A percentile compares a stretch with the other conserved stretches of the same genome.
phyloP scores from a whole-genome alignment of 2,797 vertebrate species.

The Tenualosa thibaudeaui region DNA sequence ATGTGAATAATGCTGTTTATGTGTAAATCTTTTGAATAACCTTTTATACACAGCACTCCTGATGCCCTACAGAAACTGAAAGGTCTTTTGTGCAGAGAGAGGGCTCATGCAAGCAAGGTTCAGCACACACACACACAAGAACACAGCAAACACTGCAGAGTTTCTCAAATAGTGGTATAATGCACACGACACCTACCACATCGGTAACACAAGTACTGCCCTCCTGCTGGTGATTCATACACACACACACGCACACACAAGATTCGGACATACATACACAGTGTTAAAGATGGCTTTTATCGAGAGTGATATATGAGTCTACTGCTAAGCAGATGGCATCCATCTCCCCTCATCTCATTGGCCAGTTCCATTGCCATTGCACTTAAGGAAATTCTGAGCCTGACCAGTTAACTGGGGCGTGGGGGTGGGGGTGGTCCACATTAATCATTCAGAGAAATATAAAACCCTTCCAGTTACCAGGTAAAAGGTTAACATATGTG shows the following conservation, averaged over 20 bases:
- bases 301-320: conserved; percentile 21
- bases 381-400: background rate
- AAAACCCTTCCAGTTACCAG: conserved; percentile 23
- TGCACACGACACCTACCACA: conserved; percentile 71
- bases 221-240: conserved; percentile 68
- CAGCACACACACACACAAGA: conserved; percentile 31
- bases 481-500: background rate
- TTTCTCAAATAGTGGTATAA: background rate
- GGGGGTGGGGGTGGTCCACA: background rate
- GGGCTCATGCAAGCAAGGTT: background rate
- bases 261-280: conserved; percentile 8
- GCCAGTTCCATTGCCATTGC: background rate
- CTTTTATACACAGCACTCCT: background rate
- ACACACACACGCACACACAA: conserved; percentile 47
- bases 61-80: background rate
- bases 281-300: background rate
- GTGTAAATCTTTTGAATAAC: background rate
- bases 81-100: background rate
- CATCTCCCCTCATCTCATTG: background rate
- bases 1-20: background rate
- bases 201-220: conserved; percentile 71
- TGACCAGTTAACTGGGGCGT: background rate
- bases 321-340: background rate
- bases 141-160: background rate
- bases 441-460: conserved; percentile 45